Base-by-base conservation (phyloP, 2,888 invertebrate genomes). In the Thymelicus lineola region DNA sequence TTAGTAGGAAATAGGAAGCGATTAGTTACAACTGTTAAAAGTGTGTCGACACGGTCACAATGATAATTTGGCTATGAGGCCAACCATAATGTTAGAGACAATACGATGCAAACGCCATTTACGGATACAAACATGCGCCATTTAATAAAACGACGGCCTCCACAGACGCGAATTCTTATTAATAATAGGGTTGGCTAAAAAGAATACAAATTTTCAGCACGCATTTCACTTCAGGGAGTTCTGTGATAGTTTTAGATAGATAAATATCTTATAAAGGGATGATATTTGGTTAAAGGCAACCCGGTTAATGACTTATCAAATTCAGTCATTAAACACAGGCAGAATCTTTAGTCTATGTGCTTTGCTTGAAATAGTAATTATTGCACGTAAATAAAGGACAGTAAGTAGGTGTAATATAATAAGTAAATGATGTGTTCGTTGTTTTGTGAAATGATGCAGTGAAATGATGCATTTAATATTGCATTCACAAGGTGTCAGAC, bases 151-250 rank as follows among this genome's bases (percentile, higher is more conserved):
- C 48, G 72, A 71, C 75, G 83, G 81, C 83, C 82, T 82, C 83
- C 80, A 75, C 72, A 77, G 75, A 80, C 78, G 80, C 82, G 78
- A 83, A 82, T 81, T 78, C 75, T 81, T 79, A 77, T 85, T 80
- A 87, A 46, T 38, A 50, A 42, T 61, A 67, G 50, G 67, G 67
- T 67, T 53, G 67, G 4, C 60, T 15, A 9, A 10, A 17, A 28
- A 3, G 14, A 5, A 28, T 55, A 42, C 0, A n/a, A 7, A 50
- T 2, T 17, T 0, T 50, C 15, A 17, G 7, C 3, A 0, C 9
- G 7, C 1, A 17, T 17, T 50, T 7, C 6, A 10, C 1, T 4
- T 42, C 42, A 42, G 12, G 9, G 12, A 42, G 1, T 42, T 12
- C 42, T 42, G 28, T 28, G 28, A 28, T 28, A 28, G 28, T 28